Conservation (phyloP, 2,113 vertebrate species). For the Opisthocomus hoazin region DNA sequence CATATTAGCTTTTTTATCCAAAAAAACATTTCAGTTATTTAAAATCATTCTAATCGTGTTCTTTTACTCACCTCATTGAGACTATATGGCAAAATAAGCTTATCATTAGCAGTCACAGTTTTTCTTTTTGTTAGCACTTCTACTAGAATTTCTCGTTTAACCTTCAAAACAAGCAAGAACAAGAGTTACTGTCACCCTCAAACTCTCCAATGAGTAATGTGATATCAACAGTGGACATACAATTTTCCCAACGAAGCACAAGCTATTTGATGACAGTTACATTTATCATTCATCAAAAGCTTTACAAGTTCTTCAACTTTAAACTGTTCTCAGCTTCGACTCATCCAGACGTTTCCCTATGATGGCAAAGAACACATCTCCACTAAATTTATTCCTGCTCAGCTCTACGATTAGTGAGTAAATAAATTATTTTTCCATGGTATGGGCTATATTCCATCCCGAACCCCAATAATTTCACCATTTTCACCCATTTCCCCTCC, state of each 20-base stretch:
- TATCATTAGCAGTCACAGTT: slow-evolving; percentile 95
- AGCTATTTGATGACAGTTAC: not conserved
- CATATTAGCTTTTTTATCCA: not conserved
- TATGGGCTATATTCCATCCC: not conserved
- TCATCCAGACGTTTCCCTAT: not conserved
- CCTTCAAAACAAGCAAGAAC: slow-evolving; percentile 66
- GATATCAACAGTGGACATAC: not conserved
- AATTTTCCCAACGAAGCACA: not conserved
- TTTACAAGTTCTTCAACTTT: not conserved
- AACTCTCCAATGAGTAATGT: not conserved
- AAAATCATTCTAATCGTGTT: not conserved
- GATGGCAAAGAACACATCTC: not conserved
- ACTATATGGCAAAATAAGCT: slow-evolving; percentile 95
- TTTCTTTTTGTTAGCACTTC: slow-evolving; percentile 97
- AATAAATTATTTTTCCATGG: not conserved
- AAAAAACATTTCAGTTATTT: not conserved
- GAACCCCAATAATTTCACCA: not conserved
- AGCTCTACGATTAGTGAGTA: not conserved
- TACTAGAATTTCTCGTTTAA: slow-evolving; percentile 90
- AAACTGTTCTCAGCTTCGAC: not conserved
- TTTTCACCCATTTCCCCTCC: not conserved
- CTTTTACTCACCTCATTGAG: slow-evolving; percentile 84
- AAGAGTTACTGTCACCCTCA: not conserved
- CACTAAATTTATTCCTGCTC: not conserved
- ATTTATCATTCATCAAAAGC: not conserved